A percentile compares a stretch with the other conserved stretches of the same genome.
Conservation (phyloP, 2,888 invertebrate genomes). For the Tryphoninae sp. region DNA sequence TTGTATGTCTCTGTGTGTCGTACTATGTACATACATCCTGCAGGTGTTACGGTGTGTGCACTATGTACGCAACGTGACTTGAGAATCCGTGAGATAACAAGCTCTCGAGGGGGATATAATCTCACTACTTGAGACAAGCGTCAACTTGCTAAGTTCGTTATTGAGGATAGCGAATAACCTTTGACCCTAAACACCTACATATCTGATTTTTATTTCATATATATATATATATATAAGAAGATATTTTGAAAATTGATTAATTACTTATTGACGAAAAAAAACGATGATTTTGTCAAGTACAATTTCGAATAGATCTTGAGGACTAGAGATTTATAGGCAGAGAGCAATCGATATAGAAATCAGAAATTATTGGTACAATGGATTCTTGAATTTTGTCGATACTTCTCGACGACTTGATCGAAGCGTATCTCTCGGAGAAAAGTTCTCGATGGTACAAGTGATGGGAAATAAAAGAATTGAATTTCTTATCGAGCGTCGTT, state of each 20-base stretch:
- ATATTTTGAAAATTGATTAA: neutral
- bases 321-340: no score
- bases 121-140: constrained; percentile 12
- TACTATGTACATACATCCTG: neutral
- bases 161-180: neutral
- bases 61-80: constrained; percentile 7
- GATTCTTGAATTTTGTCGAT: no score
- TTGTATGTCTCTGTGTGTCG: neutral
- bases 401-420: no score
- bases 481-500: no score
- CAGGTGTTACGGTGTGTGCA: neutral
- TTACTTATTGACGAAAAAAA: no score
- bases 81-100: constrained; percentile 19
- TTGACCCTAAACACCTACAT: neutral
- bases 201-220: neutral
- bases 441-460: no score
- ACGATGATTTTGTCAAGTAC: no score
- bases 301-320: no score
- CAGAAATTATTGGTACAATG: no score
- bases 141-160: neutral
- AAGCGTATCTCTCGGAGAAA: no score
- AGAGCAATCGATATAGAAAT: no score
- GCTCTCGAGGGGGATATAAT: constrained; percentile 6
- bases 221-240: neutral
- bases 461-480: no score